Base-by-base conservation (phyloP, 2,113 vertebrate genomes). In the Aptenodytes forsteri region DNA sequence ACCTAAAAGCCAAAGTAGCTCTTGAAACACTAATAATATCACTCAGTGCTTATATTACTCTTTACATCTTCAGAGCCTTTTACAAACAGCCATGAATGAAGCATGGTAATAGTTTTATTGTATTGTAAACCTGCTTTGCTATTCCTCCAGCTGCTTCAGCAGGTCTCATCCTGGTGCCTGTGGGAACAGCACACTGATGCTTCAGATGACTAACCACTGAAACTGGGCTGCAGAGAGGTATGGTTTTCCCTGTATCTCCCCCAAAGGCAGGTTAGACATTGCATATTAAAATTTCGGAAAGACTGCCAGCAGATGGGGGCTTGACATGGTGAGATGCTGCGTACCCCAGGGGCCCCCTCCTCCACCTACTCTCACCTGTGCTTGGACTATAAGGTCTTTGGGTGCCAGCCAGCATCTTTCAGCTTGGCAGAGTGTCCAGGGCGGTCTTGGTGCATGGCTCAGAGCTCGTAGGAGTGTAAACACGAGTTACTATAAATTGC, bases 11-110 rank as follows among this genome's bases (percentile, higher is more conserved):
- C 76, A 79, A 85, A 97, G 69, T 69, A 94, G 52, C 70, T 89
- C 95, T 91, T 85, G 69, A 91, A 97, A 78, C 84, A 83, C 84
- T 96, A 94, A 95, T 93, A 97, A 52, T 89, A 95, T 94, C 81
- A 96, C 54, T 96, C 87, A 89, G 64, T 83, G 73, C 87, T 89
- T 96, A 82, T 94, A 94, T 91, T 89, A 81, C 70, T 85, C 70
- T 92, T 91, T 80, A 79, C 27, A 55, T 90, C 75, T 90, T 94
- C 85, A 83, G 19, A 91, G 46, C 36, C 21, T 77, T 89, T 75
- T 81, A 50, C 79, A 89, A 95, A 86, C 38, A 87, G 21, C 61
- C 19, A 14, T 75, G 72, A 91, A 71, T 84, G 86, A 87, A 89
- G 25, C 38, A 79, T 64, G 32, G 30, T 61, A 91, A 78, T 67